Evolutionary conservation across 2,113 vertebrate species (phyloP), one percentile per base, ranked within the genome.

Genomic region (Colinus virginianus): DNA sequence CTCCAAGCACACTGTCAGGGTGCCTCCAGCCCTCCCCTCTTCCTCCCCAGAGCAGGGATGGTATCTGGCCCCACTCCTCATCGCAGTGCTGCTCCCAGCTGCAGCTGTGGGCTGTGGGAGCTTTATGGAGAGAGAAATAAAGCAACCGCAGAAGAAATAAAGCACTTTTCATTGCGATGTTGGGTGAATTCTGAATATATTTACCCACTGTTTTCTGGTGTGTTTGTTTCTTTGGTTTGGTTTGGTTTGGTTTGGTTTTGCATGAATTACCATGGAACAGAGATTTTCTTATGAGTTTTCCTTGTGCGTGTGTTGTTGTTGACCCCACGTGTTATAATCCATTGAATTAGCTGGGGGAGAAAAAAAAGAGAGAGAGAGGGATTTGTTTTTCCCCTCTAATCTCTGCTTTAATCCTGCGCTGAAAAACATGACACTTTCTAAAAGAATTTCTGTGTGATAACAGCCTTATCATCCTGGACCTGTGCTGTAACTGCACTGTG

Each of bases 391-490:
- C 40, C 40, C 40, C 40, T 40, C 40, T 40, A 38, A 70, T 88
- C 58, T 86, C 82, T 88, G 16, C 22, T 92, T 86, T 78, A 95
- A 79, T 89, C 87, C 75, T 93, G 25, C 61, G 85, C 59, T 76
- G 62, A 84, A 97, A 87, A 70, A 58, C 25, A 36, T 66, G 83
- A 90, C 34, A 38, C 74, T 96, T 96, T 96, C 58, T 64, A 26
- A 94, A 91, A 95, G 81, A 67, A 62, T 80, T 77, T 66, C 40
- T 58, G 23, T 72, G 36, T 68, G 86, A 92, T 93, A 94, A 85
- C 59, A 93, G 32, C 79, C 43, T 95, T 95, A 77, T 94, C 30
- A 6, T 64, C 40, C 61, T 48, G 70, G 66, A 38, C 71, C 49
- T 45, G 15, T 13, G 42, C 59, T 94, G 38, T 78, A 77, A 67